Evolutionary conservation across 2,113 vertebrate species (phyloP).

Genomic region (Ariopsis seemanni): DNA sequence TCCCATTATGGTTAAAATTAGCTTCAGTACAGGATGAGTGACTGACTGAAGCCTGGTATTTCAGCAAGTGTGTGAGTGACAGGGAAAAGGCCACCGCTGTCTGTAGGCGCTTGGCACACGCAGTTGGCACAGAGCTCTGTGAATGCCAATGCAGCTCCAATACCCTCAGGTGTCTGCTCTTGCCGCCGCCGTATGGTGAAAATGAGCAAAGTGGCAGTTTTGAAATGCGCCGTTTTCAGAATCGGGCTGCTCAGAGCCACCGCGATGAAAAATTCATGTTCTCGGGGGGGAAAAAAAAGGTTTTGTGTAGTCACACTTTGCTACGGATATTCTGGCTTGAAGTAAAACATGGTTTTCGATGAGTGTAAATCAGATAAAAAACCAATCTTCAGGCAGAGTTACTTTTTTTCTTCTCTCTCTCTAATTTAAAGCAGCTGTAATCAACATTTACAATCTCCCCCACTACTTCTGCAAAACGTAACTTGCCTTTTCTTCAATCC

Average conservation of each 20-base stretch:
- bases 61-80: conserved; percentile 42
- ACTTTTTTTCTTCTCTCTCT: not conserved
- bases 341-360: not conserved
- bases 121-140: conserved; percentile 25
- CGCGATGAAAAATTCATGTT: not conserved
- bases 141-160: conserved; percentile 51
- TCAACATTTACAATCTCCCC: not conserved
- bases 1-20: not conserved
- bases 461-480: not conserved
- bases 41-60: conserved; percentile 41
- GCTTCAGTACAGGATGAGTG: conserved; percentile 20
- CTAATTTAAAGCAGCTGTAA: not conserved
- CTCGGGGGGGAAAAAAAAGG: not conserved
- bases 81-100: conserved; percentile 36
- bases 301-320: not conserved
- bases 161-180: conserved; percentile 40
- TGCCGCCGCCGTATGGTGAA: not conserved
- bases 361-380: not conserved
- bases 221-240: conserved; percentile 2
- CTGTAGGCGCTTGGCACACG: conserved; percentile 44
- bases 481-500: not conserved
- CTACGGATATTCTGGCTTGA: not conserved
- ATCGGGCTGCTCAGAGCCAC: not conserved
- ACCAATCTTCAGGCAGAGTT: not conserved
- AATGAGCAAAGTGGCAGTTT: conserved; percentile 44